Base-by-base conservation (phyloP, 2,888 invertebrate genomes). In the Malachius bipustulatus region DNA sequence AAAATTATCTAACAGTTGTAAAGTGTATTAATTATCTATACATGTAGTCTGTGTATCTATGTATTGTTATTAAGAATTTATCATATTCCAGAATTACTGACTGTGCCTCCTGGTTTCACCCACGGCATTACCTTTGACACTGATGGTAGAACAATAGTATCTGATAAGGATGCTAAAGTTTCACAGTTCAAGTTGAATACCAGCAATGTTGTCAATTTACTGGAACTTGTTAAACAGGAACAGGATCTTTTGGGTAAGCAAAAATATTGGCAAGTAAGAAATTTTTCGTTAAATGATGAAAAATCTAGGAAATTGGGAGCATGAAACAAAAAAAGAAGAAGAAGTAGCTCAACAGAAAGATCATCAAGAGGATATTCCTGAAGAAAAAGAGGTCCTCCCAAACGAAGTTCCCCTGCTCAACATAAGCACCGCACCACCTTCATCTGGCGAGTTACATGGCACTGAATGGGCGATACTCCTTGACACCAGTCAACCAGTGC, bases 381-480 rank as follows among this genome's bases (percentile, higher is more conserved):
- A 48, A 49, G 46, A 54, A 48, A 31, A 46, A n/a, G 60, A 63
- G 19, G 52, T 11, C 4, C 6, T 28, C 6, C 34, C 39, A 4
- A 39, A 39, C 3, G 39, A 39, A 10, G 28, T 75, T 39, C 79
- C 80, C 0, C 65, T 85, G 1, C 56, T 88, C 13, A 76, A 75
- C 43, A 82, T 85, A 34, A 76, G 77, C 2, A 52, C 59, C 0
- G 57, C 63, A 36, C 38, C 56, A 1, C 65, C 50, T 28, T 34
- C 65, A 10, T 19, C 24, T 8, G 24, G n/a, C 24, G 6, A 8
- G 24, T 57, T 63, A 1, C 70, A 66, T 6, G 68, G 69, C n/a
- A 71, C 77, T 1, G 78, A 88, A 52, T 94, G 88, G 88, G 93
- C 91, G 0, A 81, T 90, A 53, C 73, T 82, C 60, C 70, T 94